Percentiles rank a stretch among this genome's conserved stretches.
Conservation (phyloP, 2,113 vertebrate genomes). For the Rostratula benghalensis region DNA sequence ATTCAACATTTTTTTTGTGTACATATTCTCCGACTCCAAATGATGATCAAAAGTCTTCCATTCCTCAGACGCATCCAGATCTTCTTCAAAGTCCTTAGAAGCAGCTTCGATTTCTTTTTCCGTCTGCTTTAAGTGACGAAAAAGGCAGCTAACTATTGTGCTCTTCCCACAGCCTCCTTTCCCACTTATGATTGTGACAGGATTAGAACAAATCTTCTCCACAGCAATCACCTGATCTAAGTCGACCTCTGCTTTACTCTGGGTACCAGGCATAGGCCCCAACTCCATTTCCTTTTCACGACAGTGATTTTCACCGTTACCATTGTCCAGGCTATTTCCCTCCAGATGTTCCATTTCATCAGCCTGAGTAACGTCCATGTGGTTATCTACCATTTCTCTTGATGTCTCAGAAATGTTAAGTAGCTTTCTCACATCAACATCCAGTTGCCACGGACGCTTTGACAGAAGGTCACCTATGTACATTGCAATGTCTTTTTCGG, state of each 20-base stretch:
- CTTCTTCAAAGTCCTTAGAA: constrained; percentile 76
- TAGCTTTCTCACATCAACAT: constrained; percentile 69
- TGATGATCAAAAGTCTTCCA: constrained; percentile 56
- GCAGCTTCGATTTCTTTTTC: constrained; percentile 71
- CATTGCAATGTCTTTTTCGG: constrained; percentile 76
- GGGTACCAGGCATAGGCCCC: background rate
- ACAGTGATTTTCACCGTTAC: background rate
- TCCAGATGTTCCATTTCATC: background rate
- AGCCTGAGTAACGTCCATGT: background rate
- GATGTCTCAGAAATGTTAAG: background rate
- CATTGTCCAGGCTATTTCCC: background rate
- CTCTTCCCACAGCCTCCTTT: constrained; percentile 89
- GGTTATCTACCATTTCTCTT: background rate
- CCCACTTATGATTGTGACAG: constrained; percentile 85
- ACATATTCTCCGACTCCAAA: background rate
- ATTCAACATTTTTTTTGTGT: constrained; percentile 15
- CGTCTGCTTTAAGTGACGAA: constrained; percentile 64
- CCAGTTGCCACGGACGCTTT: constrained; percentile 59
- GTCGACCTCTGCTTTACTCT: constrained; percentile 57
- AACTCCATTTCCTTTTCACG: background rate
- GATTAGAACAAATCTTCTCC: constrained; percentile 80
- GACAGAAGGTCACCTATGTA: constrained; percentile 62
- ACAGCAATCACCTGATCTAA: constrained; percentile 77
- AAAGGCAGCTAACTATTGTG: constrained; percentile 80
- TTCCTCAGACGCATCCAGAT: constrained; percentile 64